phyloP scores from a whole-genome alignment of 2,113 vertebrate genomes.

The Amblyopsis rosae region DNA sequence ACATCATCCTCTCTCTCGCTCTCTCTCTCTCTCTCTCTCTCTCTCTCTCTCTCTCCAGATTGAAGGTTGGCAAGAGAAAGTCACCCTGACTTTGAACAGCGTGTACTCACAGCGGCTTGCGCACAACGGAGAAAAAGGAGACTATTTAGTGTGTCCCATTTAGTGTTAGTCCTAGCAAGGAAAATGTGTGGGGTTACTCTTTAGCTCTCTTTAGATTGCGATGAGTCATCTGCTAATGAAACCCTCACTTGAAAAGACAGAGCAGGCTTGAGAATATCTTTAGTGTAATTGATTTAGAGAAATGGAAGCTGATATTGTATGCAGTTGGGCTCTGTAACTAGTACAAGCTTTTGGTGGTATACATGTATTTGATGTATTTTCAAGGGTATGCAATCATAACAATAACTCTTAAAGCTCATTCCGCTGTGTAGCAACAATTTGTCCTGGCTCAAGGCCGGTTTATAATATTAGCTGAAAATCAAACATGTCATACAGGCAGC shows the following conservation, averaged over 20 bases:
- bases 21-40: constrained; percentile 1
- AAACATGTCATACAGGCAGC: not conserved
- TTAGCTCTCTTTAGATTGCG: constrained; percentile 55
- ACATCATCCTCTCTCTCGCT: constrained; percentile 7
- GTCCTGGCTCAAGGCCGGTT: constrained; percentile 19
- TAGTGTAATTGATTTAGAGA: constrained; percentile 43
- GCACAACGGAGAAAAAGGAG: constrained; percentile 62
- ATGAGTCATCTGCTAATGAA: constrained; percentile 62
- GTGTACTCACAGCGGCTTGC: constrained; percentile 39
- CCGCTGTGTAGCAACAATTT: constrained; percentile 1
- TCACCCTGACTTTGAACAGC: constrained; percentile 74
- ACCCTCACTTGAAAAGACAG: constrained; percentile 43
- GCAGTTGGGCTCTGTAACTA: not conserved
- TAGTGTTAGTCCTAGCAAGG: constrained; percentile 37
- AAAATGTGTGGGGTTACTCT: constrained; percentile 47
- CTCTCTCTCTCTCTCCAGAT: constrained; percentile 5
- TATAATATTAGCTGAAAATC: constrained; percentile 20
- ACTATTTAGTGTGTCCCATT: constrained; percentile 66
- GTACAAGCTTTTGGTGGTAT: constrained; percentile 5
- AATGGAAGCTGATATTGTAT: constrained; percentile 13
- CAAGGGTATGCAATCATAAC: not conserved
- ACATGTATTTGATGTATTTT: not conserved
- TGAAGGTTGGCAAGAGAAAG: constrained; percentile 50
- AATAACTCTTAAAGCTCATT: constrained; percentile 10
- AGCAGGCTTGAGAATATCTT: constrained; percentile 29